Evolutionary conservation across 2,888 invertebrate species (phyloP).

Genomic region (Amphimallon solstitiale): DNA sequence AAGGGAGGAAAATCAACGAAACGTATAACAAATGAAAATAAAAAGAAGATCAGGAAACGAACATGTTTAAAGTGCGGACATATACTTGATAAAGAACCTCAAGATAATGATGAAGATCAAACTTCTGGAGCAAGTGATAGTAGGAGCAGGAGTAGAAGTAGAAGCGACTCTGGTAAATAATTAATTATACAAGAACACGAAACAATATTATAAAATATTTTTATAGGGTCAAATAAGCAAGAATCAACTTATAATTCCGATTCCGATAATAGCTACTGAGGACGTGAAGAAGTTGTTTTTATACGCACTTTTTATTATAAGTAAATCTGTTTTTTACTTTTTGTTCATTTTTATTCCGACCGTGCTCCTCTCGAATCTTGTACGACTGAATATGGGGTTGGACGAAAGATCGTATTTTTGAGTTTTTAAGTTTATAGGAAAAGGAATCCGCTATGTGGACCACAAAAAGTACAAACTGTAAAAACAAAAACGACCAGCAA

Average conservation of each 20-base stretch:
- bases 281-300: too few relatives aligned
- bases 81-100: neutral
- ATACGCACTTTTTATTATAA: too few relatives aligned
- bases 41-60: conserved; percentile 22
- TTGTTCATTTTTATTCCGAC: too few relatives aligned
- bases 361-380: too few relatives aligned
- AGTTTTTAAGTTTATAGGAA: too few relatives aligned
- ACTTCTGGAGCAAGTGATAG: conserved; percentile 40
- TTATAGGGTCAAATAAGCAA: conserved; percentile 11
- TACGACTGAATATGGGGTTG: too few relatives aligned
- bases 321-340: too few relatives aligned
- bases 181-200: neutral
- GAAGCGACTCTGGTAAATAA: conserved; percentile 15
- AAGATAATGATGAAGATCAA: neutral
- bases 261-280: too few relatives aligned
- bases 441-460: too few relatives aligned
- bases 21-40: conserved; percentile 7
- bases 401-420: too few relatives aligned
- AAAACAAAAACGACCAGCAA: too few relatives aligned
- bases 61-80: conserved; percentile 24
- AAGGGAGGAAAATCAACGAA: conserved; percentile 14
- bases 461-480: too few relatives aligned
- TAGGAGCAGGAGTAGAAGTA: conserved; percentile 37
- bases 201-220: neutral
- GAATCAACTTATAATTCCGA: conserved; percentile 8